These are phyloP conservation scores for Gnatocerus cornutus DNA, from an alignment of 2,888 invertebrate genomes.

Conservation along the genomic window DNA sequence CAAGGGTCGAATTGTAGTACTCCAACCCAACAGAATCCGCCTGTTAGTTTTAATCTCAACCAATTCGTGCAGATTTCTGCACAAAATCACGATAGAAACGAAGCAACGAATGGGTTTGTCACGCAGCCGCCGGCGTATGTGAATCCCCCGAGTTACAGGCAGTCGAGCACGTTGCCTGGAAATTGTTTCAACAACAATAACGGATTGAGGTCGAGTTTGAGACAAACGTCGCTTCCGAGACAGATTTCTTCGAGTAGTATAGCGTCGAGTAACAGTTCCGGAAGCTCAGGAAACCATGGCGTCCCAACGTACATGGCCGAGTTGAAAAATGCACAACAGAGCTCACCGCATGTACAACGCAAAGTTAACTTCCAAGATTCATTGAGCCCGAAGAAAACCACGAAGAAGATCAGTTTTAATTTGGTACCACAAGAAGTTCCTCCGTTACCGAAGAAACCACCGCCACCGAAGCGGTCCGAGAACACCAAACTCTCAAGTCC, in stretches of 20 bases:
- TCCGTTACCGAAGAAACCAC: conserved; percentile 79
- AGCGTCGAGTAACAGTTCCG: conserved; percentile 72
- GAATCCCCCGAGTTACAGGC: conserved; percentile 66
- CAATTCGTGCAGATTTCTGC: conserved; percentile 56
- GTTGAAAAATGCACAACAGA: conserved; percentile 75
- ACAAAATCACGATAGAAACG: conserved; percentile 64
- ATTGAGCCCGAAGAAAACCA: conserved; percentile 72
- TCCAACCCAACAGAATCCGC: conserved; percentile 66
- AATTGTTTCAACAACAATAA: conserved; percentile 61
- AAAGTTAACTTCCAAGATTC: conserved; percentile 78
- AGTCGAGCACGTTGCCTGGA: conserved; percentile 66
- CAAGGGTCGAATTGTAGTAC: conserved; percentile 67
- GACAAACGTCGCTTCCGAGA: conserved; percentile 72
- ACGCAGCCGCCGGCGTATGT: conserved; percentile 69
- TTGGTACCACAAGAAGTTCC: conserved; percentile 74
- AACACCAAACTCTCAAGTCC: conserved; percentile 83
- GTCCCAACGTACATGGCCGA: conserved; percentile 69
- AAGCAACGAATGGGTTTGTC: conserved; percentile 56
- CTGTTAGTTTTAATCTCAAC: conserved; percentile 64
- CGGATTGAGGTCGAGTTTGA: conserved; percentile 66
- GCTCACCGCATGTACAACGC: conserved; percentile 73
- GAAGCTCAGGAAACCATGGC: conserved; percentile 65
- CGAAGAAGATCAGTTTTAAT: conserved; percentile 80
- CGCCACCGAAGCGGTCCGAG: conserved; percentile 85
- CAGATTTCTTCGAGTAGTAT: conserved; percentile 76